Evolutionary conservation across 2,113 vertebrate species (phyloP).

Genomic region (Athene cunicularia): DNA sequence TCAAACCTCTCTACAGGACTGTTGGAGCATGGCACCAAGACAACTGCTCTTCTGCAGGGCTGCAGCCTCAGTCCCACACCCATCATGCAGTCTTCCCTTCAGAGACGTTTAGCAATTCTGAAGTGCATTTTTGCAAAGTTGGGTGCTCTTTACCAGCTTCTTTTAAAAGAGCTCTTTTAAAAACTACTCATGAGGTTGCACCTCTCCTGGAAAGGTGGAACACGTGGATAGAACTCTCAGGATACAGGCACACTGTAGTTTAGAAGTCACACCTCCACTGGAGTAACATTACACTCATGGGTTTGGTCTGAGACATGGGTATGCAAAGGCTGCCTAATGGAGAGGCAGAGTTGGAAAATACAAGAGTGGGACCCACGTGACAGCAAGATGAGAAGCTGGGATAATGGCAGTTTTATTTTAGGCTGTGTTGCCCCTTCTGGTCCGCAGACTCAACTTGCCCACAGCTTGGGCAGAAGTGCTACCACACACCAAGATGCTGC

Average conservation of each 20-base stretch:
- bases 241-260: neutral
- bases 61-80: neutral
- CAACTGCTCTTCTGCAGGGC: neutral
- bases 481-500: neutral
- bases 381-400: neutral
- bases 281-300: accelerated
- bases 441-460: neutral
- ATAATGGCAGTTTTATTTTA: neutral
- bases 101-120: neutral
- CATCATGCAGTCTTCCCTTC: neutral
- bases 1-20: neutral
- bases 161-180: neutral
- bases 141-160: neutral
- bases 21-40: neutral
- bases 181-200: neutral
- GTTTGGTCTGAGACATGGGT: neutral
- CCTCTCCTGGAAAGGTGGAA: neutral
- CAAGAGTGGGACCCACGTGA: neutral
- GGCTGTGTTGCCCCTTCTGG: neutral
- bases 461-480: neutral
- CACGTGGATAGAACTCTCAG: neutral
- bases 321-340: neutral
- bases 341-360: neutral
- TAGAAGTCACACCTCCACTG: neutral
- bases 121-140: neutral